Evolutionary conservation across 2,888 invertebrate genomes (phyloP), one percentile per base, ranked within the genome.

Genomic region (Tortricodes alternella): DNA sequence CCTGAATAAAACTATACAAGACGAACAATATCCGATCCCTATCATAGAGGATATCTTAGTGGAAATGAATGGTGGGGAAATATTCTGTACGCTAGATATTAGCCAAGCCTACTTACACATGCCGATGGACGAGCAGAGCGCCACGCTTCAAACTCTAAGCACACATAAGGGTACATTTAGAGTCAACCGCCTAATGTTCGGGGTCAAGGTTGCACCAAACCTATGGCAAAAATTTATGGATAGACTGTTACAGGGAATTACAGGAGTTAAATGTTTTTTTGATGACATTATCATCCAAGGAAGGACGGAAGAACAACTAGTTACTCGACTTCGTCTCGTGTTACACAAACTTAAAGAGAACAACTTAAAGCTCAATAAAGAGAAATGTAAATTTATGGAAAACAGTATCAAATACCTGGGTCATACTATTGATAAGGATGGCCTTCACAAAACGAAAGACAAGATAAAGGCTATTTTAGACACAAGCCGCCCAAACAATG

Each of bases 381-480:
- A 41, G 4, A 41, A 41, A 15, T 41, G 41, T 16, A 9, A 41
- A 0, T 41, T 27, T 4, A 16, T 41, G 4, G 9, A 27, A 9
- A 15, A 3, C 1, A 16, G 24, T 9, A 41, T 41, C 9, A 27
- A 16, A 24, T 41, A 24, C 5, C 8, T 41, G 4, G 23, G 41
- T 2, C 24, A 41, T 15, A 24, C 23, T 6, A 38, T 38, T 4
- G 38, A 38, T 9, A 38, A 11, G 5, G 9, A 38, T 19, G 19
- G 38, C 8, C 6, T 38, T 6, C 38, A 38, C 16, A 41, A 53
- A 19, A 53, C 32, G 34, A 13, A 34, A 35, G 51, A 52, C 8
- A 52, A 52, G 23, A 15, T 43, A 2, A 41, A 50, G 11, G 46
- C 29, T 7, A 53, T 53, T 13, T 8, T 24, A 5, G 21, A 46